Conservation (phyloP, 2,797 vertebrate species). For the Diglossa cyanea region DNA sequence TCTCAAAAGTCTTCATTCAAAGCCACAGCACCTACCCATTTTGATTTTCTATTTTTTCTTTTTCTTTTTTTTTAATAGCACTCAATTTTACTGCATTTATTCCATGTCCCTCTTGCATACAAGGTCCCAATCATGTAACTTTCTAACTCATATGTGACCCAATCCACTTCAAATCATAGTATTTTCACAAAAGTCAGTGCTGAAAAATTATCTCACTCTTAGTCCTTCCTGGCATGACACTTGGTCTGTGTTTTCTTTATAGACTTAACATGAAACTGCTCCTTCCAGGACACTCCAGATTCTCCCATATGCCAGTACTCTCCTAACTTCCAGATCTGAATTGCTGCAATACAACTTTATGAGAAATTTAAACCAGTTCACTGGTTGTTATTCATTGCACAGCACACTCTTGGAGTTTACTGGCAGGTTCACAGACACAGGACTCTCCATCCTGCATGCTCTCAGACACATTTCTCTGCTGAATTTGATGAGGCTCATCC, state of each 20-base stretch:
- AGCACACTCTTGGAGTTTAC: not conserved
- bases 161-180: not conserved
- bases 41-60: not conserved
- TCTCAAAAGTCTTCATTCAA: not conserved
- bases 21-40: not conserved
- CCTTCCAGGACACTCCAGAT: not conserved
- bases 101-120: not conserved
- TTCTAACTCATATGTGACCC: not conserved
- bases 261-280: not conserved
- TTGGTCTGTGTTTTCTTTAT: not conserved
- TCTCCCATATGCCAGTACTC: not conserved
- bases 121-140: not conserved
- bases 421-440: not conserved
- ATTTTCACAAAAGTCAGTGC: not conserved
- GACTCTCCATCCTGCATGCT: not conserved
- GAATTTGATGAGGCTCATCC: not conserved
- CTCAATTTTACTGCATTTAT: not conserved
- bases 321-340: not conserved
- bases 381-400: not conserved
- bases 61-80: not conserved
- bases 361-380: not conserved
- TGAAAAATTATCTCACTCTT: not conserved
- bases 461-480: not conserved
- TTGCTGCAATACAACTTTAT: not conserved
- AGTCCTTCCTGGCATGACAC: not conserved